Conservation (phyloP, 2,888 invertebrate genomes). For the Pseudococcus jackbeardsleyi region DNA sequence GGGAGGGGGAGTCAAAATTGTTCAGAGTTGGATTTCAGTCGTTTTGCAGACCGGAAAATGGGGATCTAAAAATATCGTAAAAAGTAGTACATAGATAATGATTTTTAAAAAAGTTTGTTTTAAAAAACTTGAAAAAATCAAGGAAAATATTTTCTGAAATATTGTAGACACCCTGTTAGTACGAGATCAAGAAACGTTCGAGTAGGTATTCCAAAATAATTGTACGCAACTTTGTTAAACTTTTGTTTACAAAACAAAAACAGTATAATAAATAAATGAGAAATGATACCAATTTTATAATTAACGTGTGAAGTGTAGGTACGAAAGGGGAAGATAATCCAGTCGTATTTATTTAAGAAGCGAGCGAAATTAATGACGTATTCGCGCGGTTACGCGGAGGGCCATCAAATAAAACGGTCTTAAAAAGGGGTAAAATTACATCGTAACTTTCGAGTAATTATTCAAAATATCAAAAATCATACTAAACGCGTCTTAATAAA, state of each 20-base stretch:
- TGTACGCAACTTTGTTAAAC: too few species aligned
- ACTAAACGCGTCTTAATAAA: constrained; percentile 6
- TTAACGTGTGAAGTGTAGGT: background rate
- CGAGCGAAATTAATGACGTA: background rate
- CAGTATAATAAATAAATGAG: background rate
- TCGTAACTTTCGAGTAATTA: background rate
- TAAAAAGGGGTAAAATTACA: constrained; percentile 8
- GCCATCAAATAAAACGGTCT: constrained; percentile 15
- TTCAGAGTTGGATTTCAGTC: too few species aligned
- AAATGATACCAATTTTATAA: constrained; percentile 5
- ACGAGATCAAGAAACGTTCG: background rate
- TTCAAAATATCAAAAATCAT: constrained; percentile 37
- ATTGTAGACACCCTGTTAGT: too few species aligned
- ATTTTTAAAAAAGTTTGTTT: too few species aligned
- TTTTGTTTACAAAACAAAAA: background rate
- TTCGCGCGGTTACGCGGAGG: background rate
- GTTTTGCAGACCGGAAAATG: too few species aligned
- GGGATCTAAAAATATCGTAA: too few species aligned
- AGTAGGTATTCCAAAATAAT: background rate
- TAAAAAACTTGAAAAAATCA: too few species aligned
- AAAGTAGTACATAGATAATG: too few species aligned
- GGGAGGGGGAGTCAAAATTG: too few species aligned
- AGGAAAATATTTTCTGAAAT: too few species aligned
- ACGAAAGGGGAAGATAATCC: background rate
- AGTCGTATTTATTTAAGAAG: background rate